These are phyloP conservation scores for Neostethus bicornis DNA, from an alignment of 2,797 vertebrate species.

Conservation along the genomic window DNA sequence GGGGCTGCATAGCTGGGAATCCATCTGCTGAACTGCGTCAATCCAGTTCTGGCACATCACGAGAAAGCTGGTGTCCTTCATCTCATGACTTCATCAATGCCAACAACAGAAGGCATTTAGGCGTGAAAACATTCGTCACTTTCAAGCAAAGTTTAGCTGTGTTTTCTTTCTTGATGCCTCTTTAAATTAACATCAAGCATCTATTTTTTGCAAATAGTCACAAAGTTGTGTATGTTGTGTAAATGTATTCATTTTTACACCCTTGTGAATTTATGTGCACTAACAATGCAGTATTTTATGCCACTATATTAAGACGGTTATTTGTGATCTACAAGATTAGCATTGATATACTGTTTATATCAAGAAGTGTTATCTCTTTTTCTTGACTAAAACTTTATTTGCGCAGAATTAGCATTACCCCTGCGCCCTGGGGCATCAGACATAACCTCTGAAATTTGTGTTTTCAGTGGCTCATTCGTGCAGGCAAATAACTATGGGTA, in stretches of 20 bases:
- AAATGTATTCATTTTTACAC: not conserved
- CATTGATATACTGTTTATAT: no score
- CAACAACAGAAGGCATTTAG: conserved; percentile 48
- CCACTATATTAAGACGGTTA: no score
- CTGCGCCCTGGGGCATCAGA: no score
- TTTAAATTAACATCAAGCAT: not conserved
- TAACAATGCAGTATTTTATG: not conserved
- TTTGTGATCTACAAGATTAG: no score
- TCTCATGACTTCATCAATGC: conserved; percentile 32
- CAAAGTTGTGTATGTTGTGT: not conserved
- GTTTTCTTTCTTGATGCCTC: conserved; percentile 12
- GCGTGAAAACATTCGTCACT: conserved; percentile 22
- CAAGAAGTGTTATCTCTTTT: no score
- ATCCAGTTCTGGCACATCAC: conserved; percentile 54
- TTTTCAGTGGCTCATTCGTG: no score
- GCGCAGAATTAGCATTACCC: no score
- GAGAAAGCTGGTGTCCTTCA: conserved; percentile 44
- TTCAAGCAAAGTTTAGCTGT: conserved; percentile 13
- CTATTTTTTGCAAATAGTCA: not conserved
- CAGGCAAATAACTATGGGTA: no score
- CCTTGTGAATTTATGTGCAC: not conserved
- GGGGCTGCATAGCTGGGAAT: conserved; percentile 35
- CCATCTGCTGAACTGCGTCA: conserved; percentile 74
- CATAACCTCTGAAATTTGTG: no score
- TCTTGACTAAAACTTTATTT: no score